Percentiles rank a stretch among this genome's conserved stretches.
Conservation (phyloP, 2,113 vertebrate species). For the Zootoca vivipara region DNA sequence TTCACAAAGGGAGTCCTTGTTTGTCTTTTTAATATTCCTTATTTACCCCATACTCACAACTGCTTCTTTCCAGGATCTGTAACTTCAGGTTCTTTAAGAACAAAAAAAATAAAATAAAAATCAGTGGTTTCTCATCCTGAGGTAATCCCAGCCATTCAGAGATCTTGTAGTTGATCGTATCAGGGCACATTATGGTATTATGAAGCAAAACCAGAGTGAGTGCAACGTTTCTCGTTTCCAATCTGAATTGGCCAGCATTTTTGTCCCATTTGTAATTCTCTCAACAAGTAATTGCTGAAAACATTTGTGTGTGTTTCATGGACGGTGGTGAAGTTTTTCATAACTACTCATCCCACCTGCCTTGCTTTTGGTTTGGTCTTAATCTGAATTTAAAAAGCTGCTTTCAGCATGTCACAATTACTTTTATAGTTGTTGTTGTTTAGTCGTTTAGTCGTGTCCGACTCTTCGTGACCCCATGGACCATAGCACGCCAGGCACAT, state of each 20-base stretch:
- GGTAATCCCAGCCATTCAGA: not conserved
- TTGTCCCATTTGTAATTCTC: not conserved
- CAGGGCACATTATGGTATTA: not conserved
- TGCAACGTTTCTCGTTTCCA: not conserved
- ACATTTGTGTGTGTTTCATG: not conserved
- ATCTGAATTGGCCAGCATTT: not conserved
- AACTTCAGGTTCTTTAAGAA: not conserved
- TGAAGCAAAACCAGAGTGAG: not conserved
- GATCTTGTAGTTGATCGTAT: not conserved
- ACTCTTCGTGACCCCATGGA: no score
- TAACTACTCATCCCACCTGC: slow-evolving; percentile 23
- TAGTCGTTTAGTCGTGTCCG: no score
- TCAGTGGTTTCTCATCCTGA: not conserved
- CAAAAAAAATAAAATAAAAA: not conserved
- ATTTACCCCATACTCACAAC: not conserved
- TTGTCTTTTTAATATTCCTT: not conserved
- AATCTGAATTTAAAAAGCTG: slow-evolving; percentile 24
- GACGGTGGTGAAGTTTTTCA: not conserved
- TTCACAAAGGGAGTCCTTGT: not conserved
- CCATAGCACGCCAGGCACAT: no score
- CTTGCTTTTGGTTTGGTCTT: not conserved
- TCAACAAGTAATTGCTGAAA: not conserved
- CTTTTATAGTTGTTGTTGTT: slow-evolving; percentile 31
- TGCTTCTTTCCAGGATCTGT: not conserved
- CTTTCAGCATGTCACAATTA: slow-evolving; percentile 58